Evolutionary conservation across 2,113 vertebrate genomes (phyloP).

Genomic region (Perognathus longimembris): DNA sequence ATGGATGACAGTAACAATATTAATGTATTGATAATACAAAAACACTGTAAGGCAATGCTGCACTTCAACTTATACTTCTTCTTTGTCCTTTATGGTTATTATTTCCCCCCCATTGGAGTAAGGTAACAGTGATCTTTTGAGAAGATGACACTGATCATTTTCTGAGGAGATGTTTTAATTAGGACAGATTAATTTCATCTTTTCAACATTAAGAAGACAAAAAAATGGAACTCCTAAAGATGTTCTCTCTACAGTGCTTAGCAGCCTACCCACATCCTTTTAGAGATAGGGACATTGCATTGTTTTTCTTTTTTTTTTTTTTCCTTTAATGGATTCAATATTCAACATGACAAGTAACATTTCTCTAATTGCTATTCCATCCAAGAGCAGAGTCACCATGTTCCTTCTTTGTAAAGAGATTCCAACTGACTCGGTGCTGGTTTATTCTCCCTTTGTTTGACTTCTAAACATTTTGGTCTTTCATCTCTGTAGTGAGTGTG

Average conservation of each 20-base stretch:
- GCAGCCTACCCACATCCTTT: constrained; percentile 33
- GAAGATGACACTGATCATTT: neutral
- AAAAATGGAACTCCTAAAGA: constrained; percentile 43
- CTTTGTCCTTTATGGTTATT: constrained; percentile 67
- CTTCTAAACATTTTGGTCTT: constrained; percentile 65
- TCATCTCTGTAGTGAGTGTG: constrained; percentile 66
- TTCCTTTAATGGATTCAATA: constrained; percentile 55
- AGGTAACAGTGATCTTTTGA: neutral
- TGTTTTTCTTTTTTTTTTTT: constrained; percentile 52
- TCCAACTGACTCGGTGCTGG: constrained; percentile 40
- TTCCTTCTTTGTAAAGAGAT: constrained; percentile 43
- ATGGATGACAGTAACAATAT: constrained; percentile 67
- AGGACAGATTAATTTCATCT: constrained; percentile 61
- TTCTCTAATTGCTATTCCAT: constrained; percentile 59
- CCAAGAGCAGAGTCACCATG: neutral
- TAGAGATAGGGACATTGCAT: constrained; percentile 24
- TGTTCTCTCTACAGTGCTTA: constrained; percentile 53
- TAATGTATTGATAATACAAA: constrained; percentile 71
- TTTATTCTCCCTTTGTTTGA: constrained; percentile 65
- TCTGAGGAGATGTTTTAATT: constrained; percentile 64
- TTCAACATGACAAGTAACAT: constrained; percentile 47
- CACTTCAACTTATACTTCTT: constrained; percentile 64
- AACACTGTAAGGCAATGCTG: constrained; percentile 58
- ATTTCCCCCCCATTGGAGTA: constrained; percentile 34
- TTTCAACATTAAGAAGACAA: constrained; percentile 48